Conservation (phyloP, 2,113 vertebrate genomes). For the Rafetus swinhoei region DNA sequence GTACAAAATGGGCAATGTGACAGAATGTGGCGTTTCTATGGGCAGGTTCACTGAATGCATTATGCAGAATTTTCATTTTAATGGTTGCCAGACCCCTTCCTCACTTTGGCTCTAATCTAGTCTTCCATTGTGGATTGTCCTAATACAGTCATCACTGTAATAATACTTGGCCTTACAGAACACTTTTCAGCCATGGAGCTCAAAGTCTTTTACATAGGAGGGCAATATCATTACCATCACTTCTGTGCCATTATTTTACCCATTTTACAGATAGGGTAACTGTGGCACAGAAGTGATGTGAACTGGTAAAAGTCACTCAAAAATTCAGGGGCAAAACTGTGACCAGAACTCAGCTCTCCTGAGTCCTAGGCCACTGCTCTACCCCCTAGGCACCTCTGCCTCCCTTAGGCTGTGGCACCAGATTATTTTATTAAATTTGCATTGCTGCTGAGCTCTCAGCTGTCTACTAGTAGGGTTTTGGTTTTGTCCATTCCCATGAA, state of each 20-base stretch:
- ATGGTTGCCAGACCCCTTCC: no score
- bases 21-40: no score
- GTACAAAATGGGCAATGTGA: no score
- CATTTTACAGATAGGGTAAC: background rate
- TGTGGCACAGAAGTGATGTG: background rate
- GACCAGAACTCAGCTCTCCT: background rate
- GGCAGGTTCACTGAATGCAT: no score
- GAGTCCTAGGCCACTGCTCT: no score
- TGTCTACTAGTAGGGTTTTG: background rate
- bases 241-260: no score
- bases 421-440: background rate
- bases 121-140: background rate
- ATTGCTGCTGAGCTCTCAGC: background rate
- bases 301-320: background rate
- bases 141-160: background rate
- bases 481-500: background rate
- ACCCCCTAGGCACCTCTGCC: no score
- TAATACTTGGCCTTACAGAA: background rate
- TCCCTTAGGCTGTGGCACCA: no score
- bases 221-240: background rate
- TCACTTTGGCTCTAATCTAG: background rate
- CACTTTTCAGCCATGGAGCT: background rate
- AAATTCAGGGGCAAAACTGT: background rate
- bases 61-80: no score
- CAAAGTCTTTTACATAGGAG: no score